These are phyloP conservation scores for Periparus ater DNA, from an alignment of 2,797 vertebrate species.

Conservation along the genomic window DNA sequence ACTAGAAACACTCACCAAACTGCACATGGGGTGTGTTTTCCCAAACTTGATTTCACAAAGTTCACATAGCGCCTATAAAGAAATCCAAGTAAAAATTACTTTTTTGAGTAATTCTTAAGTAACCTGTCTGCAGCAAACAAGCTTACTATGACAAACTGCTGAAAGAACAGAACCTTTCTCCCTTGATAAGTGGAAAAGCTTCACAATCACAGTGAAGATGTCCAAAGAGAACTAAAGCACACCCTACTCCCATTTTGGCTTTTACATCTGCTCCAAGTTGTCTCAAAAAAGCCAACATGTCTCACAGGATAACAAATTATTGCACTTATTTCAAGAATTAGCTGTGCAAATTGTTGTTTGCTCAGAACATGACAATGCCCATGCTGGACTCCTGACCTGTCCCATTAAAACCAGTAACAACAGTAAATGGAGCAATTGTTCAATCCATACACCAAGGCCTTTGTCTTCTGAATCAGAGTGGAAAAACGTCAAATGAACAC, in stretches of 20 bases:
- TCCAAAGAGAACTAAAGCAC: neutral
- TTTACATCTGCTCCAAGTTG: neutral
- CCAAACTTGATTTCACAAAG: conserved; percentile 99
- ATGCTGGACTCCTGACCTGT: neutral
- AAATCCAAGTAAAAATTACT: conserved; percentile 19
- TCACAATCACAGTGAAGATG: neutral
- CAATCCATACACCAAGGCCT: conserved; percentile 33
- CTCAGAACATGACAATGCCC: conserved; percentile 3
- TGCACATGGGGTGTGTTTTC: conserved; percentile 95
- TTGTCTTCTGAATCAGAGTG: conserved; percentile 59
- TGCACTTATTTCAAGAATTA: neutral
- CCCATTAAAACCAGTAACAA: neutral
- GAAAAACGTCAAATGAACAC: conserved; percentile 41
- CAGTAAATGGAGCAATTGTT: conserved; percentile 50
- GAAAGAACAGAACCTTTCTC: neutral
- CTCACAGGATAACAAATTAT: neutral
- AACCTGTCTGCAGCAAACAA: neutral
- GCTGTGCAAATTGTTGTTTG: neutral
- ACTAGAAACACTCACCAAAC: conserved; percentile 82
- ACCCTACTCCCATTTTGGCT: neutral
- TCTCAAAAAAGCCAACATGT: neutral
- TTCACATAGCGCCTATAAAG: conserved; percentile 90
- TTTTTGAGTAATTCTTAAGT: neutral
- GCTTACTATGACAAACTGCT: neutral
- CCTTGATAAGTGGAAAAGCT: neutral